Percentiles rank a stretch among this genome's conserved stretches.
phyloP scores from a whole-genome alignment of 2,797 vertebrate species.

The Picus viridis region DNA sequence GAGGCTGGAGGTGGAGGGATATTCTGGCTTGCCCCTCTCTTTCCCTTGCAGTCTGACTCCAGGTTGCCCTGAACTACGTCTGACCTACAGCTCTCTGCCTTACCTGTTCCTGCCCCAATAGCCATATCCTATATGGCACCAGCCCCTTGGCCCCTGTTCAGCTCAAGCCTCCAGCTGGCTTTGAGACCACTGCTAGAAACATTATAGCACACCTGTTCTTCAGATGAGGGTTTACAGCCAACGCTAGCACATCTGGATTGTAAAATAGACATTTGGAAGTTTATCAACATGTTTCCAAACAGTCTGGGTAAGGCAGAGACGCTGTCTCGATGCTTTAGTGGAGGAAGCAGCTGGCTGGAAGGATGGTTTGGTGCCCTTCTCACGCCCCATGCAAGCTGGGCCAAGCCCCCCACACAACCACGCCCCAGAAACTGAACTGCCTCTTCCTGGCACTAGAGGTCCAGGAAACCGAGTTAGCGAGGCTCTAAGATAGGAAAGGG shows the following conservation, averaged over 20 bases:
- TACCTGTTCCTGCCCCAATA: conserved; percentile 28
- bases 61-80: conserved; percentile 12
- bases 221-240: conserved; percentile 75
- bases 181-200: conserved; percentile 71
- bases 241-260: conserved; percentile 78
- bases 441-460: conserved; percentile 19
- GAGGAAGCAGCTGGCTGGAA: conserved; percentile 69
- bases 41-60: background rate
- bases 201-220: conserved; percentile 81
- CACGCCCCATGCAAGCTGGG: background rate
- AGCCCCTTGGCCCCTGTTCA: conserved; percentile 35
- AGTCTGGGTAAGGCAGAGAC: conserved; percentile 64
- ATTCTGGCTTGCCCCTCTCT: background rate
- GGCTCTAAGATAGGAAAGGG: background rate
- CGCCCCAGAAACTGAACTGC: background rate
- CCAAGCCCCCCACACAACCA: background rate
- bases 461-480: conserved; percentile 30
- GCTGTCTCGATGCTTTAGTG: conserved; percentile 67
- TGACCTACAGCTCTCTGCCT: conserved; percentile 39
- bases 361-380: conserved; percentile 54
- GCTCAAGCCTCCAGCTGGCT: conserved; percentile 62
- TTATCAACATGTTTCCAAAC: conserved; percentile 73
- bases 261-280: conserved; percentile 75
- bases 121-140: conserved; percentile 58
- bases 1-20: background rate